phyloP scores from a whole-genome alignment of 2,113 vertebrate genomes.

The Callithrix jacchus region DNA sequence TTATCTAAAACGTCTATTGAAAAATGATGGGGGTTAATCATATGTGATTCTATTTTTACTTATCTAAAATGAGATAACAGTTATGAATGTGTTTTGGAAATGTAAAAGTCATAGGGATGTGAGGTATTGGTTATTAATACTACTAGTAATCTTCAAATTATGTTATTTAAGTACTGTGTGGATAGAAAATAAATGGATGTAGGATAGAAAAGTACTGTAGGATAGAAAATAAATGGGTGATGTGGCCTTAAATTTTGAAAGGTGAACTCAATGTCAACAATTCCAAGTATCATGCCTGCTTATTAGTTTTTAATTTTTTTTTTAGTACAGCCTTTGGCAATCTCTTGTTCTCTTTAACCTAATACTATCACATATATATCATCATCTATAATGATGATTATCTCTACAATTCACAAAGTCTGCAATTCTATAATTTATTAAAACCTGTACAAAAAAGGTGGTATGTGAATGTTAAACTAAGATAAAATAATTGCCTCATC shows the following conservation, averaged over 20 bases:
- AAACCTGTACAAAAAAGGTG: background rate
- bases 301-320: background rate
- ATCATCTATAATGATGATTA: background rate
- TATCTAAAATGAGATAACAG: background rate
- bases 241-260: background rate
- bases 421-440: background rate
- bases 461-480: background rate
- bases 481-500: background rate
- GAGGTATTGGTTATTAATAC: background rate
- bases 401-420: background rate
- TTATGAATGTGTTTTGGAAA: slow-evolving; percentile 11
- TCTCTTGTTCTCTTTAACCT: background rate
- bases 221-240: background rate
- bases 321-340: background rate
- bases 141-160: background rate
- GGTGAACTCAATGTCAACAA: background rate
- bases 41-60: background rate
- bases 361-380: background rate
- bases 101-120: background rate
- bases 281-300: background rate
- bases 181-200: background rate
- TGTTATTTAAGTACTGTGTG: background rate
- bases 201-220: slow-evolving; percentile 12
- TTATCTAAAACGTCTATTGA: background rate
- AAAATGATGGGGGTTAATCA: background rate